Base-by-base conservation (phyloP, 1,140 invertebrate genomes). In the Aphaenogaster rudis region DNA sequence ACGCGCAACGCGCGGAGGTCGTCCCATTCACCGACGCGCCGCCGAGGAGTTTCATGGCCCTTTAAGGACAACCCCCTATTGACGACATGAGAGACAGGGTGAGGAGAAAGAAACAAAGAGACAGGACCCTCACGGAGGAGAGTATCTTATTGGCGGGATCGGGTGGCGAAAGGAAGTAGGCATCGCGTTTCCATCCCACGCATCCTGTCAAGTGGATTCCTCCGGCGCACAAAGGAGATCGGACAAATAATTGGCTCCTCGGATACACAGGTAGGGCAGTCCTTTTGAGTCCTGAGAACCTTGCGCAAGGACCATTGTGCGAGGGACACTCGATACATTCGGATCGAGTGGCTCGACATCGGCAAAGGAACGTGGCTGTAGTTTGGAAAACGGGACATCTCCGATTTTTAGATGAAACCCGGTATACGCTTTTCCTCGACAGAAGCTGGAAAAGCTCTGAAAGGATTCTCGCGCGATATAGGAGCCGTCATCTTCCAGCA, bases 191-290 rank as follows among this genome's bases (percentile, higher is more conserved):
- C 94, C 76, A 80, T 89, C 95, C 94, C 94, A 94, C 94, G 95
- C 95, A 95, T 95, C 94, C 93, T 95, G 94, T 95, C 95, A 95
- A 95, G 94, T 95, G 94, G 92, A 95, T 94, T 91, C 91, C 92
- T 77, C 33, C 21, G 72, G 71, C 42, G 84, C 88, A 95, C 93
- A 95, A 95, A 94, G 90, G 89, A 92, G 91, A 93, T 93, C 93
- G 92, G 95, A 95, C 94, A 94, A 94, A 95, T 95, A 95, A 95
- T 95, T 95, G 95, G 94, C 94, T 95, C 74, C 93, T 91, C 86
- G 74, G 91, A 89, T 85, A 90, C 88, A 95, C 94, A 94, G 95
- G 66, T 52, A 88, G 84, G 39, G 64, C 79, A 92, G 91, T 92
- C 91, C 93, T 92, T 95, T 94, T 92, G 82, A 93, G 89, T 88